Conservation (phyloP, 2,888 invertebrate species). For the Teleogryllus oceanicus region DNA sequence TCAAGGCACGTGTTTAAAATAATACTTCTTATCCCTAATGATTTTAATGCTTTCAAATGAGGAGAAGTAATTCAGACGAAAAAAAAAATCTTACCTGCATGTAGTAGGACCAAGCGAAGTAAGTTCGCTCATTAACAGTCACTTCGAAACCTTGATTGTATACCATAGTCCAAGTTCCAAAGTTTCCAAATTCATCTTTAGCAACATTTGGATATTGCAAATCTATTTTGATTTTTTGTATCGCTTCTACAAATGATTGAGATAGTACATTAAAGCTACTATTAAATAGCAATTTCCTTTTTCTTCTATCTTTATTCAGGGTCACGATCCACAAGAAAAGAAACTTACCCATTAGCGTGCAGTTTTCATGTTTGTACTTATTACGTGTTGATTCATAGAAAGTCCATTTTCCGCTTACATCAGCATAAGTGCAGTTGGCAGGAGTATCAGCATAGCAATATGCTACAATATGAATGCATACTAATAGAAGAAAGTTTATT, state of each 20-base stretch:
- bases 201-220: slow-evolving; percentile 48
- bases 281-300: neutral
- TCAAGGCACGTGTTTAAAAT: no score
- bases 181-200: slow-evolving; percentile 48
- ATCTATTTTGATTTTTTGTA: slow-evolving; percentile 40
- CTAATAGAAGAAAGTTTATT: neutral
- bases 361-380: slow-evolving; percentile 38
- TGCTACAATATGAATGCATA: neutral
- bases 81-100: slow-evolving; percentile 33
- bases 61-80: no score
- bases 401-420: slow-evolving; percentile 43
- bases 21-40: no score
- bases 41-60: no score
- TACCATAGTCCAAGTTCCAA: slow-evolving; percentile 52
- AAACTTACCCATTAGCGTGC: slow-evolving; percentile 35
- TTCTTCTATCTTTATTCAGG: neutral
- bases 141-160: slow-evolving; percentile 55
- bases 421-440: slow-evolving; percentile 44
- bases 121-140: slow-evolving; percentile 41
- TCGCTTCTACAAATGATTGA: slow-evolving; percentile 31
- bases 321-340: no score
- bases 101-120: slow-evolving; percentile 51
- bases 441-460: slow-evolving; percentile 42
- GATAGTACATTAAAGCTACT: neutral
- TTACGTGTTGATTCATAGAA: slow-evolving; percentile 42